Evolutionary conservation across 2,797 vertebrate species (phyloP).

Genomic region (Percopsis omiscomaycus): DNA sequence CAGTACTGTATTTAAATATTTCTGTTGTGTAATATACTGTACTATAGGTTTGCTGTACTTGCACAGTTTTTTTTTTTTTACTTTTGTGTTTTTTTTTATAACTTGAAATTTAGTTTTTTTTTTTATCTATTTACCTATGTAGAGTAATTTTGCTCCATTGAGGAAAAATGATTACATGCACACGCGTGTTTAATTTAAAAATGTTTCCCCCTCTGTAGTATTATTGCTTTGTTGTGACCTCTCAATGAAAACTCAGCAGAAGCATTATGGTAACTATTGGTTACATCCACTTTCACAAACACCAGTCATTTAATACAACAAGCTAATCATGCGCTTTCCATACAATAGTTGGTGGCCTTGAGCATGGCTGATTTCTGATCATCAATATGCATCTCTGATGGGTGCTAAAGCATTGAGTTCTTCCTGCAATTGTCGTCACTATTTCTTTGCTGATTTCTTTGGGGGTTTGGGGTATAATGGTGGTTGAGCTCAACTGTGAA

Average conservation of each 20-base stretch:
- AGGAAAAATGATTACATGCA: conserved; percentile 47
- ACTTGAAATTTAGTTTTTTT: conserved; percentile 79
- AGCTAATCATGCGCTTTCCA: conserved; percentile 52
- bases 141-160: conserved; percentile 61
- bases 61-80: conserved; percentile 82
- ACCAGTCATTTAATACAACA: conserved; percentile 68
- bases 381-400: conserved; percentile 40
- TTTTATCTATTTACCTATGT: conserved; percentile 67
- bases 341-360: conserved; percentile 38
- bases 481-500: conserved; percentile 84
- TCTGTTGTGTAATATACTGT: conserved; percentile 85
- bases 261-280: conserved; percentile 48
- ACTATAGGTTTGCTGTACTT: conserved; percentile 87
- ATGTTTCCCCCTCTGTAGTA: conserved; percentile 40
- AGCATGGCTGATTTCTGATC: conserved; percentile 29
- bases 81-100: conserved; percentile 72
- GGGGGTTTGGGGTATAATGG: conserved; percentile 71
- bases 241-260: conserved; percentile 66
- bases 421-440: conserved; percentile 46
- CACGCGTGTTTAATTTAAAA: conserved; percentile 48
- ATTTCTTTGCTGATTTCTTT: conserved; percentile 64
- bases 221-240: conserved; percentile 55
- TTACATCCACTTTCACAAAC: conserved; percentile 53
- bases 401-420: conserved; percentile 66
- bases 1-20: conserved; percentile 84